Conservation (phyloP, 2,113 vertebrate genomes). For the Gobiocypris rarus region DNA sequence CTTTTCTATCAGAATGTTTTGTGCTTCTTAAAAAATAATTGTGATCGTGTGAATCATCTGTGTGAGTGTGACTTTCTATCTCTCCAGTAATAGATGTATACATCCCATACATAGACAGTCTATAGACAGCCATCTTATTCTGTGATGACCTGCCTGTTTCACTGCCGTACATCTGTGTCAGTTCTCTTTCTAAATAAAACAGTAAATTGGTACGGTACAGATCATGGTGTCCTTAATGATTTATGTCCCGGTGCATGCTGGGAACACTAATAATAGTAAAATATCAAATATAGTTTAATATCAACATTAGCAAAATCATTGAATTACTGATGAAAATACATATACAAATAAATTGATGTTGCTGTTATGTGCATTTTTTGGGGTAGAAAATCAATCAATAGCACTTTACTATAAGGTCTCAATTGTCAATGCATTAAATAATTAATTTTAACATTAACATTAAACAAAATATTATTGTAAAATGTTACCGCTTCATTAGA, state of each 20-base stretch:
- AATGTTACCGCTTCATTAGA: neutral
- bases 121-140: slow-evolving; percentile 69
- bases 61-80: slow-evolving; percentile 67
- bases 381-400: neutral
- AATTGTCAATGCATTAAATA: neutral
- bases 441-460: neutral
- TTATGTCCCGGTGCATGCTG: neutral
- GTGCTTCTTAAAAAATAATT: slow-evolving; percentile 70
- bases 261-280: neutral
- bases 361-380: too few species aligned
- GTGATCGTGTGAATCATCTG: slow-evolving; percentile 56
- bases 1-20: slow-evolving; percentile 68
- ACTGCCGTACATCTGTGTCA: slow-evolving; percentile 78
- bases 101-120: slow-evolving; percentile 67
- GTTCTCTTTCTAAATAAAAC: slow-evolving; percentile 77
- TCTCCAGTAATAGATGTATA: slow-evolving; percentile 75
- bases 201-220: slow-evolving; percentile 63
- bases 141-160: slow-evolving; percentile 79
- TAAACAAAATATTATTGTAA: neutral
- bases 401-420: too few species aligned
- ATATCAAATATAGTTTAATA: neutral
- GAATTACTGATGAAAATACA: neutral
- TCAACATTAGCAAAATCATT: neutral
- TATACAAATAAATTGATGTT: too few species aligned
- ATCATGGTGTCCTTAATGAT: slow-evolving; percentile 12